Evolutionary conservation across 2,888 invertebrate genomes (phyloP), one percentile per base, ranked within the genome.

Genomic region (Gryllus longicercus): DNA sequence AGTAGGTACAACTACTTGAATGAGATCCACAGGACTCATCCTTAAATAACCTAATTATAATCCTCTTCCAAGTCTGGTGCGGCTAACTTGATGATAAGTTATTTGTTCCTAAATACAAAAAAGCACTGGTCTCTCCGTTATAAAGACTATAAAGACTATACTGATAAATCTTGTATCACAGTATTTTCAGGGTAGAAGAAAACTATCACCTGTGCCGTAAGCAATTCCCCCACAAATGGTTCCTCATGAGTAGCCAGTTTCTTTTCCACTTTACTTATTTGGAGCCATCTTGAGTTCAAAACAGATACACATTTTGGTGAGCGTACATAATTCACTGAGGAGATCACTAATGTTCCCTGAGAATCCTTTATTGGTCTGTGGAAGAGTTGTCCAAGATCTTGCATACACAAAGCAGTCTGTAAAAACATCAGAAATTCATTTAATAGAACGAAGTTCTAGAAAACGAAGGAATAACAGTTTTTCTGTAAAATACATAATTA

Each of bases 31-130:
- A 2, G 97, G 97, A 84, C 97, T 96, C 90, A 99, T 94, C 87
- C 99, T 98, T 83, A 99, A 89, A 88, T 98, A 99, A 74, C 98
- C 96, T 83, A 99, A 89, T 88, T 99, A 99, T 38, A 99, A 90
- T 0, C 99, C 99, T 51, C 93, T 92, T 2, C 93, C 91, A 78
- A 99, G 88, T 84, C 94, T 94, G 80, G 95, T 92, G 82, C 93
- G 91, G 81, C 96, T 96, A 77, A 94, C 93, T 90, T 96, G 92
- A 84, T 92, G 92, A 86, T 93, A 94, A 51, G 88, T 86, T 76
- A 91, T 89, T 86, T 91, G 89, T 81, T 91, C 90, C 90, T 90
- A 86, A 21, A 85, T 76, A 81, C 50, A 74, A 38, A 80, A 80
- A 81, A 82, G 5, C 10, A 51, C 14, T 75, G 14, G 76, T 74